These are phyloP conservation scores for Orchestia grillus DNA, from an alignment of 1,140 invertebrate species.

Conservation along the genomic window DNA sequence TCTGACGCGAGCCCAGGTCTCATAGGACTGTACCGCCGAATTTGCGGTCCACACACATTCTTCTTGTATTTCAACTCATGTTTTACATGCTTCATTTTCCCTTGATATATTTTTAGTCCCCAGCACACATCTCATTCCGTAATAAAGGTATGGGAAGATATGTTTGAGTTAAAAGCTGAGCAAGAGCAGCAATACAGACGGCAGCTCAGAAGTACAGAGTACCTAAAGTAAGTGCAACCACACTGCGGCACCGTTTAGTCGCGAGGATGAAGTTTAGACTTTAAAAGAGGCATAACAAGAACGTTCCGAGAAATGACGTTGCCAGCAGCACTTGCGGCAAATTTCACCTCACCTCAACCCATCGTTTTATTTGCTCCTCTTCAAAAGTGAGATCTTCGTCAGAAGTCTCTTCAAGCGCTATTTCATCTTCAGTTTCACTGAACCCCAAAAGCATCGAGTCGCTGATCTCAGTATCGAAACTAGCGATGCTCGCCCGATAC, in stretches of 20 bases:
- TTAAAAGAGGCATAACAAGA: background rate
- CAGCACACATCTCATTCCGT: background rate
- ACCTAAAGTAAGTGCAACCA: background rate
- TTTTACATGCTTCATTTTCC: background rate
- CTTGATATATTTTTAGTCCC: background rate
- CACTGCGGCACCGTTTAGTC: constrained; percentile 1
- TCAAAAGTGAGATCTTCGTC: constrained; percentile 67
- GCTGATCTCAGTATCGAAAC: constrained; percentile 63
- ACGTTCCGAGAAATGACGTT: constrained; percentile 3
- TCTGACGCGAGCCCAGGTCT: background rate
- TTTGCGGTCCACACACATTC: background rate
- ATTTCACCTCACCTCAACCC: constrained; percentile 62
- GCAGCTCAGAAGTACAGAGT: background rate
- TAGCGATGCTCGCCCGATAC: constrained; percentile 63
- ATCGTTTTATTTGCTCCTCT: constrained; percentile 63
- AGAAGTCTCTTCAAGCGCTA: constrained; percentile 64
- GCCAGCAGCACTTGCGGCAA: background rate
- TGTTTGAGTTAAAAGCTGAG: background rate
- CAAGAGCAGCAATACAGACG: background rate
- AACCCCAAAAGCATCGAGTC: constrained; percentile 62
- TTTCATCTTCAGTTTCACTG: constrained; percentile 67
- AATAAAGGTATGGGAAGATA: background rate
- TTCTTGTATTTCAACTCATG: background rate
- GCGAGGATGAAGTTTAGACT: constrained; percentile 1
- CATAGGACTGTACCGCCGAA: background rate